Evolutionary conservation across 2,113 vertebrate species (phyloP), one percentile per base, ranked within the genome.

Genomic region (Dissostichus mawsoni): DNA sequence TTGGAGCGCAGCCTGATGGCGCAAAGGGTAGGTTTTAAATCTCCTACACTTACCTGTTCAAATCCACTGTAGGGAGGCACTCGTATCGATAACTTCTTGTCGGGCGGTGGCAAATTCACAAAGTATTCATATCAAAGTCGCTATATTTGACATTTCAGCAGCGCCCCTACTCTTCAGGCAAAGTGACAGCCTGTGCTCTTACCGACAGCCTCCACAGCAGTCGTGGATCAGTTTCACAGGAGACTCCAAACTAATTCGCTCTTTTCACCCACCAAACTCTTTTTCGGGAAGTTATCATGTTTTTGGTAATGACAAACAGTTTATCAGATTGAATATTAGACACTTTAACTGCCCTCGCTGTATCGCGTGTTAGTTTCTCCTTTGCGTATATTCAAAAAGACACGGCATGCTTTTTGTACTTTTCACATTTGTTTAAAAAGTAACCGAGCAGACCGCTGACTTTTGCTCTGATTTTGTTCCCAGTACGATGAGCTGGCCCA

Each of bases 1-100:
- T 98, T 97, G 97, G 97, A 99, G 97, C 97, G 98, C 96, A 98
- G 97, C 96, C 98, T 98, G 97, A 99, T 99, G 98, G 98, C 98
- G 97, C 98, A 99, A 98, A 98, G 98, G 98, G 98, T 99, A 99
- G 97, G 98, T 98, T 97, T 96, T 95, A 97, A 97, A 97, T 97
- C 96, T 95, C 95, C 96, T 95, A 90, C 96, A 95, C 96, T 96
- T 96, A 96, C 97, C 96, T 96, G 95, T 95, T 97, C 96, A 96
- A 95, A 96, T 94, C 95, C 96, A 96, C 95, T 92, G 94, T 96
- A 95, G 95, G 95, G 95, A 95, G 96, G 95, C 96, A 96, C 92
- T 81, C 93, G 94, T 94, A 92, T 94, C 92, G 92, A 80, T 90
- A 85, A 86, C 87, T 79, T 88, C 85, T 79, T 44, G 82, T 88